These are phyloP conservation scores for Dolichotis patagonum DNA, from an alignment of 2,113 vertebrate species.

Conservation along the genomic window DNA sequence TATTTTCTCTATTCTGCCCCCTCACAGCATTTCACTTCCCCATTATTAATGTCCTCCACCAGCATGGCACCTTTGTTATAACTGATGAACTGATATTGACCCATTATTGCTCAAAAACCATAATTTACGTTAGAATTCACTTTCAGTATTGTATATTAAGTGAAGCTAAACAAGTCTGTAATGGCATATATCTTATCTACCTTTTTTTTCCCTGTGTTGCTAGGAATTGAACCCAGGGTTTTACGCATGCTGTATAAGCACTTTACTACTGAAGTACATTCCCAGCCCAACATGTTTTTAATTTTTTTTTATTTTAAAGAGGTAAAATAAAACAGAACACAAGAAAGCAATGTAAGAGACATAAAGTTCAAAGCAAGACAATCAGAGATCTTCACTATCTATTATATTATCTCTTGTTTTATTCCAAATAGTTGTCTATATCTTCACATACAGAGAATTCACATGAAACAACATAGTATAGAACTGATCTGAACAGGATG, in stretches of 20 bases:
- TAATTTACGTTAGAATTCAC: background rate
- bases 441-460: too few relatives aligned
- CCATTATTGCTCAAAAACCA: background rate
- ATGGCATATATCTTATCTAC: background rate
- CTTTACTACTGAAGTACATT: background rate
- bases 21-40: background rate
- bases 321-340: too few relatives aligned
- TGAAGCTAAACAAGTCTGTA: background rate
- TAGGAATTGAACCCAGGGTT: background rate
- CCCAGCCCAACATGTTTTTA: background rate
- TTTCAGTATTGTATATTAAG: background rate
- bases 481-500: too few relatives aligned
- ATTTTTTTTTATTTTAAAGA: background rate
- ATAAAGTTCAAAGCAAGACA: too few relatives aligned
- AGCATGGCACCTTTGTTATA: background rate
- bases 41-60: background rate
- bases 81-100: background rate
- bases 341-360: too few relatives aligned
- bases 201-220: background rate
- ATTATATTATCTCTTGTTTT: too few relatives aligned
- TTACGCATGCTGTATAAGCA: background rate
- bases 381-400: too few relatives aligned
- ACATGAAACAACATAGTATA: too few relatives aligned
- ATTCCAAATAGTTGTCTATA: too few relatives aligned
- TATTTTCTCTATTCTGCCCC: too few relatives aligned